Percentiles rank a stretch among this genome's conserved stretches.
Conservation (phyloP, 2,113 vertebrate genomes). For the Phylloscopus trochilus region DNA sequence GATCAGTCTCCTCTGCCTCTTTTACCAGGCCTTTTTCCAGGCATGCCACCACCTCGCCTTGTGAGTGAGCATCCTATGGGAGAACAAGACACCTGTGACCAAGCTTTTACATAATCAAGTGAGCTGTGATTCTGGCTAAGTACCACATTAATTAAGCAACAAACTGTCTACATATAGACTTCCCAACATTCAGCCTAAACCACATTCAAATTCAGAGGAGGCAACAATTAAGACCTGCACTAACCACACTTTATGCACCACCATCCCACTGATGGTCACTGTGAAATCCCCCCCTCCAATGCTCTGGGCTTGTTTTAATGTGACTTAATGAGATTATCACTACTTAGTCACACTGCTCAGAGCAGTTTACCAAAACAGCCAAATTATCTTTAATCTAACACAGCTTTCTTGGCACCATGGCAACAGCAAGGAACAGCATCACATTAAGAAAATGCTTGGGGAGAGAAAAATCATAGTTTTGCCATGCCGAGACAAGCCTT, state of each 20-base stretch:
- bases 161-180: not conserved
- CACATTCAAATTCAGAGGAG: not conserved
- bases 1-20: slow-evolving; percentile 83
- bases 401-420: not conserved
- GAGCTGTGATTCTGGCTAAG: not conserved
- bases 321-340: slow-evolving; percentile 47
- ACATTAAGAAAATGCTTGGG: not conserved
- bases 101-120: not conserved
- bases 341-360: slow-evolving; percentile 40
- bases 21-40: slow-evolving; percentile 92
- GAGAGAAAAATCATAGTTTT: not conserved
- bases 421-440: slow-evolving; percentile 34
- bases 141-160: not conserved
- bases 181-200: not conserved
- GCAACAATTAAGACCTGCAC: not conserved
- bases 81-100: not conserved
- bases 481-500: not conserved
- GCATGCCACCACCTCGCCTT: slow-evolving; percentile 94
- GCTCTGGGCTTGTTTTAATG: not conserved
- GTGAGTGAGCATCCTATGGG: slow-evolving; percentile 89
- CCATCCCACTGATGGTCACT: not conserved
- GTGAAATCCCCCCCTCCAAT: not conserved
- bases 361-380: slow-evolving; percentile 44
- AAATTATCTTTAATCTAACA: slow-evolving; percentile 53
- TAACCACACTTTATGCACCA: not conserved